A percentile compares a stretch with the other conserved stretches of the same genome.
Evolutionary conservation across 37 sponge, comb jelly and placozoan genomes (phyloP).

Genomic region (Aplysina aerophoba): DNA sequence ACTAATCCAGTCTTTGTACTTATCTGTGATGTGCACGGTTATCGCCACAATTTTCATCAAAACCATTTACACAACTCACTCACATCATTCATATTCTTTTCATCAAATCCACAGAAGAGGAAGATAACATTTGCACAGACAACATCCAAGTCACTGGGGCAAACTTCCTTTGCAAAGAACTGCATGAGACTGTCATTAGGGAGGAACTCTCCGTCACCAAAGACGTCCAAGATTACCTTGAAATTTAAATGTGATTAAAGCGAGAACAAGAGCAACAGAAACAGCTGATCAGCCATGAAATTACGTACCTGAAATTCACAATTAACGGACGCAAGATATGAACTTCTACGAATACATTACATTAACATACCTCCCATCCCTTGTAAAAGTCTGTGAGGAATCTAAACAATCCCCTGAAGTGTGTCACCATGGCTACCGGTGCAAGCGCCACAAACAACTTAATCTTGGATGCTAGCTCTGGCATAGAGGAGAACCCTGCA

Average conservation of each 20-base stretch:
- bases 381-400: slow-evolving; percentile 36
- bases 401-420: slow-evolving; percentile 53
- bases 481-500: slow-evolving; percentile 73
- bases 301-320: too few species aligned
- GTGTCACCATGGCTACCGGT: slow-evolving; percentile 59
- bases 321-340: too few species aligned
- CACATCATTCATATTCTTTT: slow-evolving; percentile 62
- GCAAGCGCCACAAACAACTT: slow-evolving; percentile 76
- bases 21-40: too few species aligned
- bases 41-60: too few species aligned
- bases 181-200: slow-evolving; percentile 61
- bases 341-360: too few species aligned
- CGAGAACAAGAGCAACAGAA: too few species aligned
- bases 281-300: too few species aligned
- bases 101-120: slow-evolving; percentile 80
- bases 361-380: slow-evolving; percentile 22
- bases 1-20: too few species aligned
- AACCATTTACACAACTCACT: slow-evolving; percentile 9
- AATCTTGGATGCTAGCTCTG: slow-evolving; percentile 60
- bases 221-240: slow-evolving; percentile 38
- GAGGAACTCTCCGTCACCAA: slow-evolving; percentile 79
- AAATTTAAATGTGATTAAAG: too few species aligned
- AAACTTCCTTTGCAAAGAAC: slow-evolving; percentile 46
- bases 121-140: slow-evolving; percentile 82
- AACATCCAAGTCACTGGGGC: slow-evolving; percentile 25